Base-by-base conservation (phyloP, 2,888 invertebrate genomes). In the Sarcophaga subvicina region DNA sequence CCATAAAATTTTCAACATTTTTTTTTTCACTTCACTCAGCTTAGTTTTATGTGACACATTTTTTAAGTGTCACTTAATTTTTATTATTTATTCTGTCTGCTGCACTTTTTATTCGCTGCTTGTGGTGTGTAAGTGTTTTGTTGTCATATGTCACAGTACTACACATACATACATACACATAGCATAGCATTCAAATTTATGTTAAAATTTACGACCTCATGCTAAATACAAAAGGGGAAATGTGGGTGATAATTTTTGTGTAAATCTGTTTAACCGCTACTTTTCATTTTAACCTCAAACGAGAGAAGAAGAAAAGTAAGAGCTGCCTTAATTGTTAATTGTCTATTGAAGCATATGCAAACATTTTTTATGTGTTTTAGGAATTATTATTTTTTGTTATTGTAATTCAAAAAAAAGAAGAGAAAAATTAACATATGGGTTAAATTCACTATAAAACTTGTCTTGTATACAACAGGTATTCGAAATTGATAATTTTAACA, bases 201-300 rank as follows among this genome's bases (percentile, higher is more conserved):
- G 88, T 86, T 85, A 86, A 88, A 89, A 87, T 87, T 86, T 88
- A 88, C 80, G 87, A 87, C 76, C 86, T 84, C 86, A 80, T 79
- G 87, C 49, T 83, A n/a, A 67, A 37, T 37, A n/a, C 17, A 59
- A 59, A 14, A 59, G 17, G 59, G 17, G 27, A 64, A 64, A 67
- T 54, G 54, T 54, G 54, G 54, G 54, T 54, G 54, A 54, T 17
- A 54, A 54, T 54, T 54, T 37, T 54, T 54, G 54, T 54, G 54
- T 54, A 54, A 54, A 54, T 54, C 54, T 54, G 54, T 54, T 54
- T 54, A 54, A 54, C 54, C 17, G 17, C 17, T 54, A 54, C 54
- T 54, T 54, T 54, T 54, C 54, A 54, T 3, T 54, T 54, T 54
- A 54, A 54, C 54, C 54, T 54, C 17, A 54, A 54, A 54, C 14